Percentiles rank a stretch among this genome's conserved stretches.
Conservation (phyloP, 35 echinoderm and acorn worm genomes). For the Strongylocentrotus purpuratus region DNA sequence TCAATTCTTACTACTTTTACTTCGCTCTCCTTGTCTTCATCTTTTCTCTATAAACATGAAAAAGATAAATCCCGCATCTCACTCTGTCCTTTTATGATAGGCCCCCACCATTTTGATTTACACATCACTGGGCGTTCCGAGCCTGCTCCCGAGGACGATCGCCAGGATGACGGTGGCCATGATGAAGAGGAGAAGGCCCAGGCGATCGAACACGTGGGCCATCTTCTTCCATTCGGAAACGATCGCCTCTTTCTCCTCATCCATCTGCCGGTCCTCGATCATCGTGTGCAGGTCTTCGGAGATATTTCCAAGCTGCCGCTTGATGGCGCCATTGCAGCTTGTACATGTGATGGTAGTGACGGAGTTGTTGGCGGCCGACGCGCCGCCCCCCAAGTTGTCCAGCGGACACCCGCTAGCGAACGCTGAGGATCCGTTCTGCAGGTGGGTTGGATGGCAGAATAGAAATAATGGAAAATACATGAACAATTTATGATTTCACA, state of each 20-base stretch:
- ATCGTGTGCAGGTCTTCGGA: constrained; percentile 48
- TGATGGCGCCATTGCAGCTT: constrained; percentile 16
- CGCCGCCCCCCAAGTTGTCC: neutral
- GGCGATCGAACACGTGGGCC: constrained; percentile 57
- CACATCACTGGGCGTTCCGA: constrained; percentile 6
- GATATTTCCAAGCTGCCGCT: constrained; percentile 48
- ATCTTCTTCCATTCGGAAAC: constrained; percentile 59
- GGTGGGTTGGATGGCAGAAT: neutral
- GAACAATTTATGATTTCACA: too few species aligned
- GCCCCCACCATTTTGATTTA: neutral
- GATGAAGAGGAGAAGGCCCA: constrained; percentile 48
- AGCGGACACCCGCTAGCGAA: neutral
- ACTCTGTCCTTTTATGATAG: too few species aligned
- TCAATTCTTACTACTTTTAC: neutral
- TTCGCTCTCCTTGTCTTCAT: too few species aligned
- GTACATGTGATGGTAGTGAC: constrained; percentile 5
- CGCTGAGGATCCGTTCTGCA: neutral
- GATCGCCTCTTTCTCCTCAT: constrained; percentile 28
- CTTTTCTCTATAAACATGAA: too few species aligned
- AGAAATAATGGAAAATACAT: neutral
- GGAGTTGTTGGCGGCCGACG: neutral
- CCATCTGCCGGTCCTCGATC: constrained; percentile 48
- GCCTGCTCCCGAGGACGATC: neutral
- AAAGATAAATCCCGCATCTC: too few species aligned
- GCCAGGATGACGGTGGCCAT: constrained; percentile 37